Base-by-base conservation (phyloP, 2,797 vertebrate genomes). In the Trichosurus vulpecula region DNA sequence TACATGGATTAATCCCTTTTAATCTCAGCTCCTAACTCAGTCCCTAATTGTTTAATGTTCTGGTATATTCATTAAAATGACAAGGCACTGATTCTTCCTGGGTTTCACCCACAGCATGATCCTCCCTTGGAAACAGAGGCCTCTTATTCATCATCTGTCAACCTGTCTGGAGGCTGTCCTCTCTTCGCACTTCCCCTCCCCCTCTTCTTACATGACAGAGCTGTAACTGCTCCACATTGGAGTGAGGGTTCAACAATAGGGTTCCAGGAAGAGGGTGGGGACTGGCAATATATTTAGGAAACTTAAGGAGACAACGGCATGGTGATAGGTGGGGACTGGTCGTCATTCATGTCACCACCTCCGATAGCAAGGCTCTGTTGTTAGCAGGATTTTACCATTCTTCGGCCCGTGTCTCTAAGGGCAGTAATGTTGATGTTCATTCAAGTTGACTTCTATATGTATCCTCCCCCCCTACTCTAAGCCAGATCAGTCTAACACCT, bases 21-120 rank as follows among this genome's bases (percentile, higher is more conserved):
- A 81, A 81, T 81, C 74, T 9, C 25, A 54, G n/a, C 93, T 74
- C 0, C 6, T 92, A 31, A 54, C 92, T 89, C 27, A 81, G 74
- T 81, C n/a, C 74, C n/a, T 81, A 81, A 19, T 53, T 57, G 91
- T 57, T 91, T 54, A 81, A 31, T 81, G 35, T 93, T 81, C n/a
- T 41, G 61, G 74, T 81, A 81, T 47, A 81, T 47, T 81, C 74
- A 81, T 81, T 81, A 81, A 81, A 81, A 81, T 81, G 52, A 93
- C 52, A 81, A 57, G 56, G 41, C 56, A n/a, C 41, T 13, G 61
- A n/a, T 54, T 93, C 61, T 54, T 87, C 53, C 53, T 47, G n/a
- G 61, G 27, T 81, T 54, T 87, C 66, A 93, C 53, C n/a, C 11
- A n/a, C 90, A 91, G 90, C 90, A n/a, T 91, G 90, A 91, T n/a